A percentile compares a stretch with the other conserved stretches of the same genome.
Evolutionary conservation across 1,140 invertebrate species (phyloP).

Genomic region (Brachionus paranguensis): DNA sequence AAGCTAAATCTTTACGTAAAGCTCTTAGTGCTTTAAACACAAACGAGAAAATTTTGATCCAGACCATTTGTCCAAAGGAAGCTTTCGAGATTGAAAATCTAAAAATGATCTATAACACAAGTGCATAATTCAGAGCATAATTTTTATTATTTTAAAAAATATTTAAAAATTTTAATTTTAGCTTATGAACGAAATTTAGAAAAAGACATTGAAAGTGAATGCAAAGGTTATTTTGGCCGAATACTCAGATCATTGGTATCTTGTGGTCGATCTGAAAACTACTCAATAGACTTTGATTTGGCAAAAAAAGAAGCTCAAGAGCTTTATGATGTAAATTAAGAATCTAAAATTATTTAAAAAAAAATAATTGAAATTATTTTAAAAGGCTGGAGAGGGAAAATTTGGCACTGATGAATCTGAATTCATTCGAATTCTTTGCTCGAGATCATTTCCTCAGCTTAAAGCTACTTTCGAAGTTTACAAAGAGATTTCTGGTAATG

Average conservation of each 20-base stretch:
- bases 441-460: conserved; percentile 65
- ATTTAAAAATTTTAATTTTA: conserved; percentile 35
- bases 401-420: conserved; percentile 68
- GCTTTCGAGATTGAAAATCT: conserved; percentile 29
- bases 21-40: conserved; percentile 44
- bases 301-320: conserved; percentile 46
- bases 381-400: conserved; percentile 60
- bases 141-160: neutral
- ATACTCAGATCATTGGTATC: conserved; percentile 49
- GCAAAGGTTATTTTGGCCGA: conserved; percentile 53
- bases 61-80: conserved; percentile 33
- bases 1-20: conserved; percentile 48
- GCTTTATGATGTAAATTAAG: conserved; percentile 40
- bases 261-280: conserved; percentile 44
- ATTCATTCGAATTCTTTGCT: conserved; percentile 66
- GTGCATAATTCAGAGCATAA: neutral
- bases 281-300: conserved; percentile 42
- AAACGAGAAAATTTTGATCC: neutral
- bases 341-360: too few relatives aligned
- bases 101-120: neutral
- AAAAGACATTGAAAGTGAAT: conserved; percentile 53
- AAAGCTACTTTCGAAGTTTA: conserved; percentile 65
- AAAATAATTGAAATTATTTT: too few relatives aligned
- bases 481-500: conserved; percentile 58
- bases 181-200: conserved; percentile 51